Percentiles rank a stretch among this genome's conserved stretches.
Evolutionary conservation across 2,113 vertebrate genomes (phyloP).

Genomic region (Lutjanus erythropterus): DNA sequence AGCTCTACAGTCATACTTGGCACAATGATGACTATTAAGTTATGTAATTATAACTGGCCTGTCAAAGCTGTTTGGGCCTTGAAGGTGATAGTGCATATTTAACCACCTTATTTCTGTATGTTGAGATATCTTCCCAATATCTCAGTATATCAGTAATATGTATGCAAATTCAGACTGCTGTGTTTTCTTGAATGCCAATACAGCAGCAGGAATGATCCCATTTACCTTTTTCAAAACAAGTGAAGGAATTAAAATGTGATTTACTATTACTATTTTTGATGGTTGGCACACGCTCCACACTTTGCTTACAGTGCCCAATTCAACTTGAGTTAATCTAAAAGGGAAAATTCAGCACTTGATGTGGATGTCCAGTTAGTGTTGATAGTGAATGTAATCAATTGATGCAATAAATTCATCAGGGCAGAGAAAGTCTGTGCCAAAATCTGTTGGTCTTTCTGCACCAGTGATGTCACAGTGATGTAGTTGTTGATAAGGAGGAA

Average conservation of each 20-base stretch:
- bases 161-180: slow-evolving; percentile 41
- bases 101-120: slow-evolving; percentile 1
- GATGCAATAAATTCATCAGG: too few relatives aligned
- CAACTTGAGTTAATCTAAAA: slow-evolving; percentile 1
- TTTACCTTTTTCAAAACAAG: slow-evolving; percentile 36
- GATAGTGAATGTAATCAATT: too few relatives aligned
- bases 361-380: too few relatives aligned
- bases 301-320: slow-evolving; percentile 20
- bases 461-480: too few relatives aligned
- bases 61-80: slow-evolving; percentile 42
- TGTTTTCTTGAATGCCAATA: slow-evolving; percentile 32
- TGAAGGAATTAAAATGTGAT: slow-evolving; percentile 64
- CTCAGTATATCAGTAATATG: slow-evolving; percentile 20
- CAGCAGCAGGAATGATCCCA: slow-evolving; percentile 25
- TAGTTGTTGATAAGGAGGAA: too few relatives aligned
- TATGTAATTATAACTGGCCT: slow-evolving; percentile 8
- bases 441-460: too few relatives aligned
- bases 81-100: slow-evolving; percentile 17
- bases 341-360: too few relatives aligned
- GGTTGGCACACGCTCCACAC: slow-evolving; percentile 1
- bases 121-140: slow-evolving; percentile 16
- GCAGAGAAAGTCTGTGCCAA: too few relatives aligned
- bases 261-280: neutral
- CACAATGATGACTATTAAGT: slow-evolving; percentile 29
- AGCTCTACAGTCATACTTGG: slow-evolving; percentile 10